Percentiles rank a stretch among this genome's conserved stretches.
Conservation (phyloP, 2,797 vertebrate species). For the Peromyscus attwateri region DNA sequence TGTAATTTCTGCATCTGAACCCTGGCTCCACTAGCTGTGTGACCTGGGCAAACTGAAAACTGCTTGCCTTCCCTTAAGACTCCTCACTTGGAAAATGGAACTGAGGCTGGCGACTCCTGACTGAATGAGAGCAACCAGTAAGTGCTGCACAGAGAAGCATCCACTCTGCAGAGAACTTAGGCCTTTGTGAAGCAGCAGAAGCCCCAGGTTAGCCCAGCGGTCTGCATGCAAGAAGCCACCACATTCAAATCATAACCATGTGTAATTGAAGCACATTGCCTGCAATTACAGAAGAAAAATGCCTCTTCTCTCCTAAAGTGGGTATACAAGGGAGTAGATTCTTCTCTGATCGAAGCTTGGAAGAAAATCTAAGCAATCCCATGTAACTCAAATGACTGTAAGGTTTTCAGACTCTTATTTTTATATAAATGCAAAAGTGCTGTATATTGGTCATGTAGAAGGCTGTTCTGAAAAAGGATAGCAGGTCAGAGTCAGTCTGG, state of each 20-base stretch:
- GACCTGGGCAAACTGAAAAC: not conserved
- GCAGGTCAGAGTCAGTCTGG: not conserved
- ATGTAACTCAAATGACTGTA: not conserved
- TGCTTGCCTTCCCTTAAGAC: not conserved
- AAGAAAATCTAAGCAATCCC: not conserved
- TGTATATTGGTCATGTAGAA: not conserved
- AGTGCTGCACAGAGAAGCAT: not conserved
- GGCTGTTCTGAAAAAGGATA: conserved; percentile 11
- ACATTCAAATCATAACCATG: not conserved
- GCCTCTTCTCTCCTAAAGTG: conserved; percentile 20
- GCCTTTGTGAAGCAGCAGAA: not conserved
- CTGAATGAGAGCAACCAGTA: not conserved
- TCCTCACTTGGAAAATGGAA: not conserved
- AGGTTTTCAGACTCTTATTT: conserved; percentile 9
- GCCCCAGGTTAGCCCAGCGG: not conserved
- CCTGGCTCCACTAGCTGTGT: not conserved
- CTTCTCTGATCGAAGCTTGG: not conserved
- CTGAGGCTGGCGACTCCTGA: not conserved
- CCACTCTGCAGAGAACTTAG: not conserved
- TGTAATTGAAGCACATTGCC: not conserved
- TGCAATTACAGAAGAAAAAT: conserved; percentile 33
- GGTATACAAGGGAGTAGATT: not conserved
- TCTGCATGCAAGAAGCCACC: not conserved
- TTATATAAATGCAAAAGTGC: not conserved
- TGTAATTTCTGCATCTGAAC: not conserved